Conservation (phyloP, 2,113 vertebrate genomes). For the Eubucco bourcierii region DNA sequence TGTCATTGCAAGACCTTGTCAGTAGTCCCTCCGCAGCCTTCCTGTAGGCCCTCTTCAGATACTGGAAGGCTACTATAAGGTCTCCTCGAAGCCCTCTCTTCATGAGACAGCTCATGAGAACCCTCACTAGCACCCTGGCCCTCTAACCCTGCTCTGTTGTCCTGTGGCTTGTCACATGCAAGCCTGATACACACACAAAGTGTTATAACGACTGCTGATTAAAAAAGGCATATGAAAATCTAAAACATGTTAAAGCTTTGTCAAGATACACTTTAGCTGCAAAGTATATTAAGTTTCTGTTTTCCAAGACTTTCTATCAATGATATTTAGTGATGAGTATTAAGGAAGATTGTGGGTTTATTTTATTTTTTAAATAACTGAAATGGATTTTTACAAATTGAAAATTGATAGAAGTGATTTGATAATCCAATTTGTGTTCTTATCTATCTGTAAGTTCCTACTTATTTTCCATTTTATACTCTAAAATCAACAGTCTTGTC, state of each 20-base stretch:
- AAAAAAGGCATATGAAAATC: not conserved
- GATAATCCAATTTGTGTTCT: not conserved
- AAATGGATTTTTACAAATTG: not conserved
- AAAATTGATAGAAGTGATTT: not conserved
- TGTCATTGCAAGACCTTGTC: too few species aligned
- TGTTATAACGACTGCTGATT: not conserved
- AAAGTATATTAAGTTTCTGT: not conserved
- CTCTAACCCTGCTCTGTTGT: not conserved
- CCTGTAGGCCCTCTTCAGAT: too few species aligned
- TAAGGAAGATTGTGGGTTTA: not conserved
- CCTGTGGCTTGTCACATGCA: accelerated
- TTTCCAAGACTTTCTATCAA: not conserved
- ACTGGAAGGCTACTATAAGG: too few species aligned
- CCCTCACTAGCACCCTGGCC: too few species aligned
- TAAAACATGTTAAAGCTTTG: not conserved
- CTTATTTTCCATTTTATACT: not conserved
- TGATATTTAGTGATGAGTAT: not conserved
- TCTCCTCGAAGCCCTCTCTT: too few species aligned
- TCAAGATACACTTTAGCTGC: not conserved
- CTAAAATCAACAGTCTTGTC: not conserved
- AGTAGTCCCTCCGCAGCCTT: too few species aligned
- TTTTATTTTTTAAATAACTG: not conserved
- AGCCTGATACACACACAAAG: not conserved
- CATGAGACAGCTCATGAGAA: too few species aligned
- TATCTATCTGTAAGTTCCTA: not conserved